Base-by-base conservation (phyloP, 2,797 vertebrate species). In the Hafferia zeledoni region DNA sequence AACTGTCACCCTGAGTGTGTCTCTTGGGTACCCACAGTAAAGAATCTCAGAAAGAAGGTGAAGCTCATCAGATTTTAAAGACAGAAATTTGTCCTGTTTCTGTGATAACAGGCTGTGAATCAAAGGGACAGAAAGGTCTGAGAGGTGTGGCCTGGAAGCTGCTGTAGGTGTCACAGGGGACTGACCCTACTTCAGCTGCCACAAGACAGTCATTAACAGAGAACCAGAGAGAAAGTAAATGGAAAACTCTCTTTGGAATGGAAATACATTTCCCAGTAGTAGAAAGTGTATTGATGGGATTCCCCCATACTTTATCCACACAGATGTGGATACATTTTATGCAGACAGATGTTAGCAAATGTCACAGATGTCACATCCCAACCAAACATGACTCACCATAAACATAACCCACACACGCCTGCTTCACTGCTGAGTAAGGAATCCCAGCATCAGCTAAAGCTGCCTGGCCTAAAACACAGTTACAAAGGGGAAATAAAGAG, bases 371-470 rank as follows among this genome's bases (percentile, higher is more conserved):
- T 63, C 28, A 35, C 33, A 50, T 46, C 43, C 27, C 81, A 83
- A 23, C 9, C 39, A 77, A 77, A 12, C 8, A 31, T 35, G 81
- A 97, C 98, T 75, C 98, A 99, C 99, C 99, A 53, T 98, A 99
- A 87, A 99, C 99, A 17, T 99, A 99, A 91, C 99, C 99, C 24
- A 99, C 98, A 95, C 98, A 99, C 1, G 99, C 99, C 92, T 99
- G 99, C 92, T 99, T 97, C 91, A 99, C 97, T 1, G 96, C 97
- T 64, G 98, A 98, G 89, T 99, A 99, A 12, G 98, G 97, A 83
- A 99, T 95, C 85, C 98, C 98, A 74, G 99, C 99, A 97, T 99
- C 99, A 80, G 96, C 97, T 65, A 99, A 96, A 47, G 99, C 99
- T 76, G 98, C 98, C 96, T 98, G 83, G 78, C 99, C 99, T 99